Evolutionary conservation across 2,797 vertebrate species (phyloP), one percentile per base, ranked within the genome.

Genomic region (Uromys caudimaculatus): DNA sequence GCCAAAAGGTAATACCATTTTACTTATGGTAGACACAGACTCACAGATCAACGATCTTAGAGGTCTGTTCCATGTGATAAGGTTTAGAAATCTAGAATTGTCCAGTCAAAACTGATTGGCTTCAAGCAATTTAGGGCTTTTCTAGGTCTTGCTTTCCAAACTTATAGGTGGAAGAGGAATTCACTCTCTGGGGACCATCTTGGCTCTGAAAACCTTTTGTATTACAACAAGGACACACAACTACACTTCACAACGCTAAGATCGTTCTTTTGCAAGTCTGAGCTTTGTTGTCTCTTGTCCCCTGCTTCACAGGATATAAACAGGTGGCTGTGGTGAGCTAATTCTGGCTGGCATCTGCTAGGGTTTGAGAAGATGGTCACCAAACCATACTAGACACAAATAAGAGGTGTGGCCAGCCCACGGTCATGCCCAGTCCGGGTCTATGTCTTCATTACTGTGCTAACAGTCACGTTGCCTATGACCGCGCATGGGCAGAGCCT

Each of bases 41-140:
- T 58, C 81, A 73, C 27, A 58, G 64, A 83, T 60, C 38, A 0
- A 5, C 0, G 10, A 17, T 47, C 69, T 79, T 24, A 82, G 6
- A 47, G 19, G 21, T 12, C 14, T 8, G 0, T 60, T 62, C 47
- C 50, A 50, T 76, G 41, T 52, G 27, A 86, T 93, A 52, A 0
- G n/a, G 79, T 64, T 89, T 79, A 73, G 81, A 94, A 89, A 78
- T 47, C 75, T 41, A 14, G 38, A 93, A 24, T 10, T 67, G n/a
- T 44, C 12, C 2, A 75, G 27, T 27, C 14, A n/a, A 54, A 50
- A 64, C 88, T n/a, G 35, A 16, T 50, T 11, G 1, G 52, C 12
- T 91, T 67, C 83, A 87, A 88, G 54, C 16, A n/a, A 67, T 13
- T 38, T 73, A 56, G 35, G n/a, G 17, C n/a, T 52, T 52, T n/a